phyloP scores from a whole-genome alignment of 2,888 invertebrate species.

The Heliconius aoede region DNA sequence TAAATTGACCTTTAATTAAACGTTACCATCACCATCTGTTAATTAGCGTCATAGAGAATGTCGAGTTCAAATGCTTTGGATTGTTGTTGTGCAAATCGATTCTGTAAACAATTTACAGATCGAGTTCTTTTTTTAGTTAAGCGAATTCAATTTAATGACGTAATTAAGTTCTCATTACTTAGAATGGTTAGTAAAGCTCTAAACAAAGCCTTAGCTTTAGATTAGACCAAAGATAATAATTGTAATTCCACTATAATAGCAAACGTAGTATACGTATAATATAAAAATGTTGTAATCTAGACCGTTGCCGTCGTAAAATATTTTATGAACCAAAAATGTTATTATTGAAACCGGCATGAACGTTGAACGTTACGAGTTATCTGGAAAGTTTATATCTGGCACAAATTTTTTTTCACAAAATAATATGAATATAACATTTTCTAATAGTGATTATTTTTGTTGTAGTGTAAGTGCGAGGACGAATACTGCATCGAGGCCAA shows the following conservation, averaged over 20 bases:
- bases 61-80: constrained; percentile 32
- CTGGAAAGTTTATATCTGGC: constrained; percentile 58
- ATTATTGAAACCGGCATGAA: constrained; percentile 60
- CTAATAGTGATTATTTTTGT: constrained; percentile 59
- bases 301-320: constrained; percentile 66
- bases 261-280: constrained; percentile 8
- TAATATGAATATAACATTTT: neutral
- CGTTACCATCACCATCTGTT: constrained; percentile 46
- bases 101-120: neutral
- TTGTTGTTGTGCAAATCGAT: constrained; percentile 10
- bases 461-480: constrained; percentile 90
- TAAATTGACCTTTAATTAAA: constrained; percentile 67
- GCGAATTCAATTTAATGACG: constrained; percentile 1
- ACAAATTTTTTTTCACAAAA: neutral
- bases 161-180: constrained; percentile 18
- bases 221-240: no score
- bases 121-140: neutral
- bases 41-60: constrained; percentile 43
- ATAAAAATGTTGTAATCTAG: constrained; percentile 14
- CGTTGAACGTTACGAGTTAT: constrained; percentile 69
- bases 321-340: constrained; percentile 70
- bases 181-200: neutral
- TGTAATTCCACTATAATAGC: neutral
- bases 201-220: neutral
- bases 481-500: constrained; percentile 88